Evolutionary conservation across 2,113 vertebrate species (phyloP).

Genomic region (Grantiella picta): DNA sequence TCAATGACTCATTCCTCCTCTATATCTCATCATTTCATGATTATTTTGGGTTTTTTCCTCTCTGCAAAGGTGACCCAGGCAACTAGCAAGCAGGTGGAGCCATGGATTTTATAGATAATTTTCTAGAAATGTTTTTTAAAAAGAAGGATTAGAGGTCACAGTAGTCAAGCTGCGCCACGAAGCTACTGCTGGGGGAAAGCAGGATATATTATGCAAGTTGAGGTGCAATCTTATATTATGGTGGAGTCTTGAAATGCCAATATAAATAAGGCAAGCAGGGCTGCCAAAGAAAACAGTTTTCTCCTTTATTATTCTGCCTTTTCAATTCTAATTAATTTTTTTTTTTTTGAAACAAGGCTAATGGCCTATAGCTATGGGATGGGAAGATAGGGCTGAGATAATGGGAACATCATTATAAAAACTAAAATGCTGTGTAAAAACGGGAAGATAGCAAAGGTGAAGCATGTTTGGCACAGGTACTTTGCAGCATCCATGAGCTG

Average conservation of each 20-base stretch:
- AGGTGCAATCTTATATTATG: not conserved
- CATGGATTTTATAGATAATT: not conserved
- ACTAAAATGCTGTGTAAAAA: slow-evolving; percentile 42
- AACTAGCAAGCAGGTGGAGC: not conserved
- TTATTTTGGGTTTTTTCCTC: not conserved
- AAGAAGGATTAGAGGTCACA: not conserved
- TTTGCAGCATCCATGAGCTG: slow-evolving; percentile 30
- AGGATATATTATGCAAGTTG: not conserved
- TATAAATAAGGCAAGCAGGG: slow-evolving; percentile 2
- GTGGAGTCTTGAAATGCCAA: slow-evolving; percentile 22
- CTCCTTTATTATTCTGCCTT: slow-evolving; percentile 58
- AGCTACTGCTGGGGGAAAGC: not conserved
- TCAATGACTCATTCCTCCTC: not conserved
- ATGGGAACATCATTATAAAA: slow-evolving; percentile 36
- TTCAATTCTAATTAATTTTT: slow-evolving; percentile 59
- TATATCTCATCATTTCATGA: not conserved
- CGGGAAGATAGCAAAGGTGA: slow-evolving; percentile 44
- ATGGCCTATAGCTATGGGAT: slow-evolving; percentile 41
- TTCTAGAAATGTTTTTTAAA: not conserved
- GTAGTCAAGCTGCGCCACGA: not conserved
- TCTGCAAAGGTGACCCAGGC: not conserved
- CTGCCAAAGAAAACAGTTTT: slow-evolving; percentile 42
- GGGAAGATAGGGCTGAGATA: slow-evolving; percentile 52
- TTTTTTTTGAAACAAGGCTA: not conserved
- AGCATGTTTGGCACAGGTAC: slow-evolving; percentile 7